These are phyloP conservation scores for Dicyrtoma fusca DNA, from an alignment of 2,888 invertebrate species.

Conservation along the genomic window DNA sequence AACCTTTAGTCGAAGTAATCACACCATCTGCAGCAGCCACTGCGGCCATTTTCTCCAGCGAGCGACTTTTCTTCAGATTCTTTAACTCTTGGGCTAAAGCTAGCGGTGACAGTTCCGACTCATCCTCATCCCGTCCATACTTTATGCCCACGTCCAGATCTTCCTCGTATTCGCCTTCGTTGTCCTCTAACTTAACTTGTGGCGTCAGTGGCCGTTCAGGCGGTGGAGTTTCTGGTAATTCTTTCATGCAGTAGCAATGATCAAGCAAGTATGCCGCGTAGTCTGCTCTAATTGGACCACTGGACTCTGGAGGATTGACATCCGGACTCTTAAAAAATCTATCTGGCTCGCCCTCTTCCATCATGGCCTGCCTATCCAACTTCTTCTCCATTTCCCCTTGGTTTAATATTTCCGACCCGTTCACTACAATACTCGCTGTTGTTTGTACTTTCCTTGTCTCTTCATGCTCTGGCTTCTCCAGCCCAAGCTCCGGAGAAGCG, in stretches of 20 bases:
- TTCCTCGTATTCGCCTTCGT: constrained; percentile 60
- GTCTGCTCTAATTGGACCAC: constrained; percentile 4
- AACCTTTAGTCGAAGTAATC: not conserved
- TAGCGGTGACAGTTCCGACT: not conserved
- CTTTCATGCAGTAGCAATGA: constrained; percentile 31
- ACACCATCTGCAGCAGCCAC: not conserved
- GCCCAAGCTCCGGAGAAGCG: constrained; percentile 9
- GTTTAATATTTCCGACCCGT: too few relatives aligned
- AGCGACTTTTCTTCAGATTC: constrained; percentile 9
- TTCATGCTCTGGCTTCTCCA: not conserved
- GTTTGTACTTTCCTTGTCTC: not conserved
- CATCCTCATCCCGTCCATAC: too few relatives aligned
- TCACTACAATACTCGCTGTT: too few relatives aligned
- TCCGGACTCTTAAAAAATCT: not conserved
- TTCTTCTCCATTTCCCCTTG: not conserved
- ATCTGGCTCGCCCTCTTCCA: not conserved
- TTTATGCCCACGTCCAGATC: not conserved
- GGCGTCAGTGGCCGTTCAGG: not conserved
- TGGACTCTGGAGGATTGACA: not conserved
- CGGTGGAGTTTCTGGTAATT: not conserved
- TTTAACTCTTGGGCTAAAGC: not conserved
- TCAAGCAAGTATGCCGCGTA: constrained; percentile 19
- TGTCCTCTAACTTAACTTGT: constrained; percentile 63
- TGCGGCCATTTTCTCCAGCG: not conserved
- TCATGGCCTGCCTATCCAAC: not conserved